Evolutionary conservation across 2,888 invertebrate genomes (phyloP), one percentile per base, ranked within the genome.

Genomic region (Drepanosiphum platanoidis): DNA sequence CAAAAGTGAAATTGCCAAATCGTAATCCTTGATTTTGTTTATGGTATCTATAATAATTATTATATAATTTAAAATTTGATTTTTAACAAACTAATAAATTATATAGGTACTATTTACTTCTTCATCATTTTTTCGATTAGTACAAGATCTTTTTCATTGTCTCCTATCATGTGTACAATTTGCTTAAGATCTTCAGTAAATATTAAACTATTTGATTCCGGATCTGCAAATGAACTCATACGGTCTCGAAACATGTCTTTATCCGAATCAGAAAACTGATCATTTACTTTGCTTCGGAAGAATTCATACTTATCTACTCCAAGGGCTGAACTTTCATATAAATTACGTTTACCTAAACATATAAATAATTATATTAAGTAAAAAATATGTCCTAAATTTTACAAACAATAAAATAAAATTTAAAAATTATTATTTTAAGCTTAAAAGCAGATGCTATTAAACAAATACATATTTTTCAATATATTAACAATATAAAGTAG

Each of bases 151-250:
- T 91, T 89, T 4, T 90, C 89, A 52, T 90, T 91, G 42, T 91
- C 92, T 86, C 94, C 92, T 3, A 92, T 92, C 81, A 96, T 89
- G 88, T 95, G 94, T 7, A 94, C 89, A 92, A 95, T 94, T 89
- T 94, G 94, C 89, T 95, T 96, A 18, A 96, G 90, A 90, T 96
- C 96, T 90, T 96, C 96, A 9, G 95, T 95, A 88, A 95, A 96
- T 87, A 96, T 92, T 92, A 95, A 92, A 87, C 92, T 92, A 87
- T 92, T 92, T 0, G 91, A 89, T 0, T 92, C 90, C 27, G 92
- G 90, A 4, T 90, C 88, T 0, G 92, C 90, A 89, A 93, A 94
- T 81, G 93, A 92, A 18, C 88, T 89, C 95, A 96, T 95, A 90
- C 95, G 94, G 0, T 89, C 88, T 86, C 92, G 91, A 89, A 96